phyloP scores from a whole-genome alignment of 2,888 invertebrate genomes.

The Plutella xylostella region DNA sequence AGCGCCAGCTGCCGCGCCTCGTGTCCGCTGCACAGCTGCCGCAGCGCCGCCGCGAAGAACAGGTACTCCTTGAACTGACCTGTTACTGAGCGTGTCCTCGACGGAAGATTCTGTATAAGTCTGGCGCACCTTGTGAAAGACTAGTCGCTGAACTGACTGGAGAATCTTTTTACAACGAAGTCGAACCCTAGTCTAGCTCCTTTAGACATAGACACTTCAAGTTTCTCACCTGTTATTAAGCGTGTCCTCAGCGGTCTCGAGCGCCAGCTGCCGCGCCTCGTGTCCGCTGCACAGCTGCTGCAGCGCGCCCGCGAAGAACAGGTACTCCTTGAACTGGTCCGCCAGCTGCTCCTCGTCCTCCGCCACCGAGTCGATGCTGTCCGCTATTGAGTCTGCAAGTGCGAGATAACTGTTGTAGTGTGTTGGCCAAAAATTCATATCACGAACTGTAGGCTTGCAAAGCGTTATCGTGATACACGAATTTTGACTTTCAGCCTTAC shows the following conservation, averaged over 20 bases:
- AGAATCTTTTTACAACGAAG: no score
- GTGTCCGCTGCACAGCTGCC: conserved; percentile 79
- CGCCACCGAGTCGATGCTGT: conserved; percentile 77
- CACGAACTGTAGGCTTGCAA: no score
- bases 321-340: conserved; percentile 86
- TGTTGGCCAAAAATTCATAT: no score
- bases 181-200: no score
- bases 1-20: conserved; percentile 79
- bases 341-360: conserved; percentile 87
- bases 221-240: conserved; percentile 59
- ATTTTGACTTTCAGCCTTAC: no score
- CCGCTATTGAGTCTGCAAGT: conserved; percentile 77
- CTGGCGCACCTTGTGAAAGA: no score
- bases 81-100: no score
- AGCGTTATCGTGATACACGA: no score
- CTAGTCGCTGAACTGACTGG: no score
- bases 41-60: conserved; percentile 80
- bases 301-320: conserved; percentile 80
- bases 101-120: no score
- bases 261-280: conserved; percentile 77
- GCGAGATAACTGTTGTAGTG: no score
- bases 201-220: no score
- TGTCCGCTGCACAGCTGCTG: conserved; percentile 81
- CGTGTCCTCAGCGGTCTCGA: conserved; percentile 78
- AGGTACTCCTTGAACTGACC: conserved; percentile 88